These are phyloP conservation scores for Gonocerus acuteangulatus DNA, from an alignment of 2,888 invertebrate genomes.

Conservation along the genomic window DNA sequence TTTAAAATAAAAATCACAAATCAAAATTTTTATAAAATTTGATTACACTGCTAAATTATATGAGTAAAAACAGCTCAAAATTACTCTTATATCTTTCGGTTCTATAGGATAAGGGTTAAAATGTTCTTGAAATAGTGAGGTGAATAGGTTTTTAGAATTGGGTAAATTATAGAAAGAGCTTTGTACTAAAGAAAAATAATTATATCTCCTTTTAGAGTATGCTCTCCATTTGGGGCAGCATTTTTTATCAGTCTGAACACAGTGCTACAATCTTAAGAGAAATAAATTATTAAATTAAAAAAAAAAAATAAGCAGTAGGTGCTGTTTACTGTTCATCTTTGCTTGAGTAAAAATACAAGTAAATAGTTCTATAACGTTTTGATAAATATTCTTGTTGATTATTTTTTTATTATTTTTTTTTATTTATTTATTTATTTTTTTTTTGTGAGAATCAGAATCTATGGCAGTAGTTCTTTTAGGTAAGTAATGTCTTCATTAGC, in stretches of 20 bases:
- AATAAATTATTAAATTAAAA: not conserved
- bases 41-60: not conserved
- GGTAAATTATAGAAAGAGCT: slow-evolving; percentile 14
- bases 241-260: not conserved
- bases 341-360: not conserved
- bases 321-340: not conserved
- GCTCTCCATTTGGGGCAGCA: slow-evolving; percentile 1
- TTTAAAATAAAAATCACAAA: not conserved
- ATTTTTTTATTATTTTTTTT: not conserved
- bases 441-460: no score
- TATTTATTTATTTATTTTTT: not conserved
- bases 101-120: not conserved
- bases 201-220: slow-evolving; percentile 9
- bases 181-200: not conserved
- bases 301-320: not conserved
- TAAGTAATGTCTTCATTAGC: not conserved
- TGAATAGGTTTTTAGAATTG: slow-evolving; percentile 3
- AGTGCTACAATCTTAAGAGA: not conserved
- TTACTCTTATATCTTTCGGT: slow-evolving; percentile 6
- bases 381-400: not conserved
- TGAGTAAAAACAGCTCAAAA: slow-evolving; percentile 17
- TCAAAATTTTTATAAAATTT: slow-evolving; percentile 11
- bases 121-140: not conserved
- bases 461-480: no score
- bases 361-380: not conserved